Evolutionary conservation across 2,113 vertebrate genomes (phyloP).

Genomic region (Rana temporaria): DNA sequence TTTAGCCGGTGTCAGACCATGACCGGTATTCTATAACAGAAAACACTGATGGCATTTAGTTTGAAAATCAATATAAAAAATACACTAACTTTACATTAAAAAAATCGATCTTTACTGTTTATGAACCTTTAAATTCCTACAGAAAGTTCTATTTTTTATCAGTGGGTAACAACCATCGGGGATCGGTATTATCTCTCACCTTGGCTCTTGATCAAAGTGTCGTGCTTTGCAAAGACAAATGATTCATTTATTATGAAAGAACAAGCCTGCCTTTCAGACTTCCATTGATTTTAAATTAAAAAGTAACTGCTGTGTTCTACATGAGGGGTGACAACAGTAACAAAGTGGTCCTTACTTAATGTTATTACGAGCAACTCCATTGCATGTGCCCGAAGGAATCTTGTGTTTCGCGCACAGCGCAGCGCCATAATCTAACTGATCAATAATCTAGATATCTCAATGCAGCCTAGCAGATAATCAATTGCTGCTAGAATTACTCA

Average conservation of each 20-base stretch:
- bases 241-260: slow-evolving; percentile 72
- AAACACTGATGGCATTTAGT: no score
- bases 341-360: slow-evolving; percentile 72
- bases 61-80: no score
- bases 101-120: no score
- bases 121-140: no score
- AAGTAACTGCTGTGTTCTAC: slow-evolving; percentile 75
- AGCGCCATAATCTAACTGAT: slow-evolving; percentile 69
- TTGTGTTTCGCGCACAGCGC: slow-evolving; percentile 55
- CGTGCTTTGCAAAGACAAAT: slow-evolving; percentile 69
- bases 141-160: neutral
- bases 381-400: slow-evolving; percentile 58
- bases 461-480: slow-evolving; percentile 72
- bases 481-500: slow-evolving; percentile 69
- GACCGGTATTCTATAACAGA: no score
- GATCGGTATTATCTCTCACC: slow-evolving; percentile 62
- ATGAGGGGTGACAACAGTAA: slow-evolving; percentile 76
- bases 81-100: no score
- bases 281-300: slow-evolving; percentile 81
- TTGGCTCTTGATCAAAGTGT: slow-evolving; percentile 62
- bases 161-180: neutral
- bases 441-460: slow-evolving; percentile 75
- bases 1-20: no score
- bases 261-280: slow-evolving; percentile 69
- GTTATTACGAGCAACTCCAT: slow-evolving; percentile 66